Evolutionary conservation across 2,888 invertebrate species (phyloP).

Genomic region (Drosophila setosimentum): DNA sequence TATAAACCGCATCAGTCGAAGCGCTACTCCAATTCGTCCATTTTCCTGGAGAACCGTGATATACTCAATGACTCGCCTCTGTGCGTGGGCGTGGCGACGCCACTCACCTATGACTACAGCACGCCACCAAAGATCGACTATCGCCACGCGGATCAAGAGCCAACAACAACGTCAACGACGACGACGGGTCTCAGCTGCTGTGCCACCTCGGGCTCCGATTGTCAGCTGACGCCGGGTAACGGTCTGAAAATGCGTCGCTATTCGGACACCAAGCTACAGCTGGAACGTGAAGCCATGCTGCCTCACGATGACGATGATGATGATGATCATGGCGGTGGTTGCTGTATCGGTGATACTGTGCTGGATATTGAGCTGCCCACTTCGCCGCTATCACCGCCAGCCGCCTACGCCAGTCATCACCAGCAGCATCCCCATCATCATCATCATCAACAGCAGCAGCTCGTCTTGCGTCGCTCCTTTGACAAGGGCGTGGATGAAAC

Average conservation of each 20-base stretch:
- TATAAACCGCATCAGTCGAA: slow-evolving; percentile 81
- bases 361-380: slow-evolving; percentile 80
- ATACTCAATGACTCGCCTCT: slow-evolving; percentile 83
- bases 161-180: slow-evolving; percentile 11
- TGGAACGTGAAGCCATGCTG: slow-evolving; percentile 74
- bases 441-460: slow-evolving; percentile 34
- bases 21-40: slow-evolving; percentile 85
- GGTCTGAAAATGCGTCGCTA: slow-evolving; percentile 81
- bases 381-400: slow-evolving; percentile 77
- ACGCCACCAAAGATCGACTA: slow-evolving; percentile 83
- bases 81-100: slow-evolving; percentile 66
- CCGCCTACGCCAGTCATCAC: slow-evolving; percentile 66
- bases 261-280: slow-evolving; percentile 84
- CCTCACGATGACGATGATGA: slow-evolving; percentile 49
- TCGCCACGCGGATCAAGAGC: slow-evolving; percentile 76
- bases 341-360: slow-evolving; percentile 65
- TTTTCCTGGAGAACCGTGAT: slow-evolving; percentile 85
- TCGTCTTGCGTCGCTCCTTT: slow-evolving; percentile 78
- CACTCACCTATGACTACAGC: slow-evolving; percentile 73
- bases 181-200: slow-evolving; percentile 52
- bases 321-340: slow-evolving; percentile 41
- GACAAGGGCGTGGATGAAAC: slow-evolving; percentile 77
- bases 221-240: slow-evolving; percentile 56
- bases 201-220: slow-evolving; percentile 68
- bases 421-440: slow-evolving; percentile 14